phyloP scores from a whole-genome alignment of 2,888 invertebrate species.

The Agrotis ipsilon region DNA sequence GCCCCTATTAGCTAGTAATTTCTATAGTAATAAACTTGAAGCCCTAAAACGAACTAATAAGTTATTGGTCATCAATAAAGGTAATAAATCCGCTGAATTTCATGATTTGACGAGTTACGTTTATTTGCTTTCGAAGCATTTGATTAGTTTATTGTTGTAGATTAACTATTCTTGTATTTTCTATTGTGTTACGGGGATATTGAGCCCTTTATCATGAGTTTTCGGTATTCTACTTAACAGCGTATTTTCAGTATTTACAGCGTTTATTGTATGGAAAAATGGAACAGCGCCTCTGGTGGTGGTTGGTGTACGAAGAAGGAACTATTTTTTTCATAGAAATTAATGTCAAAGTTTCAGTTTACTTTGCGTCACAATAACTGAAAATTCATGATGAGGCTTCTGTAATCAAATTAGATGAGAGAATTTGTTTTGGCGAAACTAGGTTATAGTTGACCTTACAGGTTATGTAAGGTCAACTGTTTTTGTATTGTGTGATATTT shows the following conservation, averaged over 20 bases:
- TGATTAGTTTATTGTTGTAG: constrained; percentile 50
- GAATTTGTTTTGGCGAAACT: not conserved
- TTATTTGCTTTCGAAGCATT: constrained; percentile 40
- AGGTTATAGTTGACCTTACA: no score
- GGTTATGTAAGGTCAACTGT: no score
- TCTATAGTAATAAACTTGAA: constrained; percentile 42
- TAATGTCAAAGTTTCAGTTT: no score
- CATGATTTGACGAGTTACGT: constrained; percentile 21
- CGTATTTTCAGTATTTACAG: no score
- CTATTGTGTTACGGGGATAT: not conserved
- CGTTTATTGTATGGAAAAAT: no score
- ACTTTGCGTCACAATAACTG: no score
- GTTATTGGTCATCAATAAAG: constrained; percentile 37
- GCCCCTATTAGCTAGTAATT: constrained; percentile 24
- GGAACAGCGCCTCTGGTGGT: no score
- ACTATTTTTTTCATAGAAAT: no score
- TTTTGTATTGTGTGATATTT: not conserved
- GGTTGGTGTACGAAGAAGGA: no score
- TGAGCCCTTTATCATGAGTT: no score
- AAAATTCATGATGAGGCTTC: no score
- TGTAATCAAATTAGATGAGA: constrained; percentile 9
- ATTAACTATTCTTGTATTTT: constrained; percentile 16
- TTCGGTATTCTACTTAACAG: no score
- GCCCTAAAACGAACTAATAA: constrained; percentile 36
- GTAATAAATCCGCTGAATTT: constrained; percentile 43